Percentiles rank a stretch among this genome's conserved stretches.
Conservation (phyloP, 2,113 vertebrate species). For the Vanacampus margaritifer region DNA sequence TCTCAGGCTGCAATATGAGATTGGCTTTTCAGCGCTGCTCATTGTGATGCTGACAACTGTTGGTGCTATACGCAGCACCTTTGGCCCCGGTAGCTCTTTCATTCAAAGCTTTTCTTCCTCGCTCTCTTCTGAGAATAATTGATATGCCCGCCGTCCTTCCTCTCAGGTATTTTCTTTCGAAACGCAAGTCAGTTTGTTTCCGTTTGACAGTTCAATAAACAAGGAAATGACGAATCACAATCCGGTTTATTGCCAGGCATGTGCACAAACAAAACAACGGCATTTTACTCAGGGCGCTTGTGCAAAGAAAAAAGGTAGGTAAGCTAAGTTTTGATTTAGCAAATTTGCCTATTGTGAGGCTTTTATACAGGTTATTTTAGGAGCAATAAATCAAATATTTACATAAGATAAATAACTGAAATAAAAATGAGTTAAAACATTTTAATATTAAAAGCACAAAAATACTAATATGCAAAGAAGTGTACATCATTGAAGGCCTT, state of each 20-base stretch:
- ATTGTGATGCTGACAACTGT: conserved; percentile 75
- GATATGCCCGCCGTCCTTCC: conserved; percentile 45
- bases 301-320: not conserved
- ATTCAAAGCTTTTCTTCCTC: conserved; percentile 50
- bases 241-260: not conserved
- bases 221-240: conserved; percentile 25
- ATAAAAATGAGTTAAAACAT: not conserved
- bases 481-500: not conserved
- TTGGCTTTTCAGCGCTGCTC: conserved; percentile 67
- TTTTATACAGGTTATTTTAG: not conserved
- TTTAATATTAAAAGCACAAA: not conserved
- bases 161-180: conserved; percentile 52
- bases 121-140: conserved; percentile 57
- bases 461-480: not conserved
- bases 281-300: not conserved
- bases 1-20: conserved; percentile 72
- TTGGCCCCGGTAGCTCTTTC: conserved; percentile 65
- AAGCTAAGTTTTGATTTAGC: too few relatives aligned
- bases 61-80: conserved; percentile 73
- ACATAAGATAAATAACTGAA: not conserved
- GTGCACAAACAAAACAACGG: not conserved
- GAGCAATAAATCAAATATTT: not conserved
- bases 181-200: conserved; percentile 41
- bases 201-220: conserved; percentile 54
- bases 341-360: not conserved